Evolutionary conservation across 2,113 vertebrate genomes (phyloP).

Genomic region (Anser brachyrhynchus): DNA sequence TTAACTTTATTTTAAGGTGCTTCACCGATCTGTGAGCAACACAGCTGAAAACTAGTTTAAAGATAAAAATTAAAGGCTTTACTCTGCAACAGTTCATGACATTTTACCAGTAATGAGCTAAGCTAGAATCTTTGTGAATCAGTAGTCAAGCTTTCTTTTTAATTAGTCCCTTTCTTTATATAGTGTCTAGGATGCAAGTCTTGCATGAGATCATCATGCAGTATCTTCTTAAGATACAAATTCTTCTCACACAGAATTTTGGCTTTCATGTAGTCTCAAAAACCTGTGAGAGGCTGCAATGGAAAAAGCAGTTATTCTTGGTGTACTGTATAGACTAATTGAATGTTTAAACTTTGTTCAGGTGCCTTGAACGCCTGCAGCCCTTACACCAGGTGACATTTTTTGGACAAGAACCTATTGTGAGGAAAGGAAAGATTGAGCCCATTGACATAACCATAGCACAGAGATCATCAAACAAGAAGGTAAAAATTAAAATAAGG

Average conservation of each 20-base stretch:
- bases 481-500: constrained; percentile 76
- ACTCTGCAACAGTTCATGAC: not conserved
- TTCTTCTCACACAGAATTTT: not conserved
- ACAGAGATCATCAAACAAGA: constrained; percentile 92
- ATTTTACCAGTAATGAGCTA: not conserved
- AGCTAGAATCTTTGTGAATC: not conserved
- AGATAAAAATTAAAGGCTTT: not conserved
- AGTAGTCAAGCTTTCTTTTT: not conserved
- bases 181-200: not conserved
- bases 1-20: not conserved
- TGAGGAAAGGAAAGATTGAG: constrained; percentile 89
- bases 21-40: not conserved
- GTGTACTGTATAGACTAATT: not conserved
- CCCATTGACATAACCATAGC: constrained; percentile 87
- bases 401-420: constrained; percentile 81
- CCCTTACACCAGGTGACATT: constrained; percentile 88
- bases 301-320: not conserved
- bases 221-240: not conserved
- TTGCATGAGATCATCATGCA: not conserved
- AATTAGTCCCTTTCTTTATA: not conserved
- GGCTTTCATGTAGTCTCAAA: not conserved
- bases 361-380: constrained; percentile 88
- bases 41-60: not conserved
- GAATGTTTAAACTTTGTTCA: constrained; percentile 34
- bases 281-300: not conserved